Percentiles rank a stretch among this genome's conserved stretches.
Conservation (phyloP, 2,888 invertebrate species). For the Synergus umbraculus region DNA sequence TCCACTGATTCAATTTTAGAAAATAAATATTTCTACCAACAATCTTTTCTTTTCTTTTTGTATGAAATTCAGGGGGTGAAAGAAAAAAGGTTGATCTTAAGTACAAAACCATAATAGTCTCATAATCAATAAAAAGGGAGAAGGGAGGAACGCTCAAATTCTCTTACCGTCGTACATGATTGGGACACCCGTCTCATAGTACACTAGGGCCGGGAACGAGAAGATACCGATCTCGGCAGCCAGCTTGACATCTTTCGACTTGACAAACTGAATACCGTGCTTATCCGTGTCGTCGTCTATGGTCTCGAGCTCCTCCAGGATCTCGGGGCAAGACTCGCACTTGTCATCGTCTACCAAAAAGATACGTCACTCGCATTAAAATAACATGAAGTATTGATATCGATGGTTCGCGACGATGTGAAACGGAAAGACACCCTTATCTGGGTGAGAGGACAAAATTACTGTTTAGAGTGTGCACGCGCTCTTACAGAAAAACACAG, state of each 20-base stretch:
- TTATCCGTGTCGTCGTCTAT: conserved; percentile 96
- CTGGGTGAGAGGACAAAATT: background rate
- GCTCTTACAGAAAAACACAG: conserved; percentile 92
- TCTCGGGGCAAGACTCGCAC: conserved; percentile 90
- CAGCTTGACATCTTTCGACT: conserved; percentile 92
- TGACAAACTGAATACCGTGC: conserved; percentile 95
- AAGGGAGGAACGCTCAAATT: conserved; percentile 26
- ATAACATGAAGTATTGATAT: background rate
- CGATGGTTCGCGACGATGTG: background rate
- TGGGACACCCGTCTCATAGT: conserved; percentile 95
- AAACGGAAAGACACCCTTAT: background rate
- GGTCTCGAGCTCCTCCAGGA: conserved; percentile 92
- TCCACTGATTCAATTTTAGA: too few relatives aligned
- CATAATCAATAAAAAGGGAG: background rate
- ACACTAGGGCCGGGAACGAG: conserved; percentile 94
- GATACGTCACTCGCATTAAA: conserved; percentile 22
- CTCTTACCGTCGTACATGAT: conserved; percentile 96
- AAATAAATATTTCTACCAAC: background rate
- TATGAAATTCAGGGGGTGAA: conserved; percentile 4
- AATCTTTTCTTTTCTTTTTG: background rate
- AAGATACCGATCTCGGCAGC: conserved; percentile 95
- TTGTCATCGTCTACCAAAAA: conserved; percentile 85
- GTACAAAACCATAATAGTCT: conserved; percentile 3
- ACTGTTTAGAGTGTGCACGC: conserved; percentile 35
- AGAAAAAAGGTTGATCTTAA: conserved; percentile 18